Evolutionary conservation across 2,113 vertebrate genomes (phyloP).

Genomic region (Zingel zingel): DNA sequence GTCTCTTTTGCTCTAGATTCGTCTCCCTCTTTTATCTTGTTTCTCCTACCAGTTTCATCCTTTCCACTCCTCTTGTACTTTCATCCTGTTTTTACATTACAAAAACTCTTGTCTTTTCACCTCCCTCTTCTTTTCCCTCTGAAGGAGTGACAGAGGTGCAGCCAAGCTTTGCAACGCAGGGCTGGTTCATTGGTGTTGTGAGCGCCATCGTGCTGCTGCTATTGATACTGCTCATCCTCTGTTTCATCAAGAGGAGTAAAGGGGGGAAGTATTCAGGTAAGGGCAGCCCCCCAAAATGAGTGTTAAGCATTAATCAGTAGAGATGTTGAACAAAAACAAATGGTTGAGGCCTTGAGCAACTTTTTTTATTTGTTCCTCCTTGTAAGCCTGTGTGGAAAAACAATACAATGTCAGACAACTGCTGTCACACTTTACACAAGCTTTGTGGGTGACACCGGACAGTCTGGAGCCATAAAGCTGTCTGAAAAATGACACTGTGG

Average conservation of each 20-base stretch:
- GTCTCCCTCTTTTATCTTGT: constrained; percentile 30
- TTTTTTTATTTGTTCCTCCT: background rate
- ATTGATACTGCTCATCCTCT: constrained; percentile 89
- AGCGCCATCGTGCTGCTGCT: constrained; percentile 88
- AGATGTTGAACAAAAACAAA: background rate
- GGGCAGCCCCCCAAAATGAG: background rate
- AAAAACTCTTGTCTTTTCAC: background rate
- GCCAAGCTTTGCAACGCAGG: constrained; percentile 84
- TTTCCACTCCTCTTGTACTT: constrained; percentile 11
- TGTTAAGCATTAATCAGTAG: background rate
- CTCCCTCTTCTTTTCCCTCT: background rate
- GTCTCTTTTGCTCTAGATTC: constrained; percentile 48
- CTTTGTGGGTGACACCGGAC: constrained; percentile 6
- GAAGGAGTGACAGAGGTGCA: constrained; percentile 72
- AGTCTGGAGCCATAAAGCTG: constrained; percentile 39
- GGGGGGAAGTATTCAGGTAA: constrained; percentile 94
- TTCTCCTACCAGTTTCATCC: constrained; percentile 9
- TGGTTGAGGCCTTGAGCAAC: background rate
- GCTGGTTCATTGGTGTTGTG: constrained; percentile 93
- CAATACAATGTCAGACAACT: background rate
- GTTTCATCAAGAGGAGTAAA: constrained; percentile 93
- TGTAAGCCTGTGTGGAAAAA: background rate
- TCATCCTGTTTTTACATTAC: constrained; percentile 5
- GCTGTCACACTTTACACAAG: constrained; percentile 1
- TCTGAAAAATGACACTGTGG: constrained; percentile 20